A percentile compares a stretch with the other conserved stretches of the same genome.
Conservation (phyloP, 2,113 vertebrate genomes). For the Scomber japonicus region DNA sequence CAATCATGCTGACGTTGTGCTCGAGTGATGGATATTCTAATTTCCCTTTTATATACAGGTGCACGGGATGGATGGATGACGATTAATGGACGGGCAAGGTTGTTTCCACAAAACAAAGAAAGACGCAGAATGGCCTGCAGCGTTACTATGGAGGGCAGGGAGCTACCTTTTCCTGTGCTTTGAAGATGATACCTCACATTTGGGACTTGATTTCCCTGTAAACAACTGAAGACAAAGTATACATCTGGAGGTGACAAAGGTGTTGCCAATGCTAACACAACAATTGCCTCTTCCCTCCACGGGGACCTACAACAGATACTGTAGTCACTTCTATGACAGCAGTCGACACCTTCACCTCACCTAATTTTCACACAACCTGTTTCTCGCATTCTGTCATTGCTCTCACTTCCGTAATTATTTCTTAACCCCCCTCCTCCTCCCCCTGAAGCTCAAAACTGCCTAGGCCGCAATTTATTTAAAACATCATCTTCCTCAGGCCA, state of each 20-base stretch:
- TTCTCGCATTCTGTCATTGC: slow-evolving; percentile 74
- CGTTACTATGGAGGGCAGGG: slow-evolving; percentile 30
- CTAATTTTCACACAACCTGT: slow-evolving; percentile 79
- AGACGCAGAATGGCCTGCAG: slow-evolving; percentile 43
- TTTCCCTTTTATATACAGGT: slow-evolving; percentile 84
- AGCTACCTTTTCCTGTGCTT: slow-evolving; percentile 56
- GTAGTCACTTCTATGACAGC: slow-evolving; percentile 69
- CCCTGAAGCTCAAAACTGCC: slow-evolving; percentile 18
- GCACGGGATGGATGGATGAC: slow-evolving; percentile 78
- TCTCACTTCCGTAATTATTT: slow-evolving; percentile 74
- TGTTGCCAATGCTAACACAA: slow-evolving; percentile 80
- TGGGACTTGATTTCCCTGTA: slow-evolving; percentile 66
- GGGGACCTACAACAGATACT: slow-evolving; percentile 67
- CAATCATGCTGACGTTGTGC: slow-evolving; percentile 80
- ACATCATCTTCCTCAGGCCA: slow-evolving; percentile 49
- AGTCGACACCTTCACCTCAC: slow-evolving; percentile 70
- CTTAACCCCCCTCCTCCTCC: slow-evolving; percentile 56
- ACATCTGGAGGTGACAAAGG: slow-evolving; percentile 75
- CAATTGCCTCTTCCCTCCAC: slow-evolving; percentile 61
- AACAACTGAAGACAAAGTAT: slow-evolving; percentile 63
- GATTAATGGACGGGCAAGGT: slow-evolving; percentile 79
- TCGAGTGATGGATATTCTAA: slow-evolving; percentile 85
- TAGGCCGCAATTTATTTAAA: slow-evolving; percentile 48
- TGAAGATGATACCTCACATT: slow-evolving; percentile 57
- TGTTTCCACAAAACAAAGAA: slow-evolving; percentile 76